Evolutionary conservation across 2,888 invertebrate species (phyloP), one percentile per base, ranked within the genome.

Genomic region (Epiblema foenella): DNA sequence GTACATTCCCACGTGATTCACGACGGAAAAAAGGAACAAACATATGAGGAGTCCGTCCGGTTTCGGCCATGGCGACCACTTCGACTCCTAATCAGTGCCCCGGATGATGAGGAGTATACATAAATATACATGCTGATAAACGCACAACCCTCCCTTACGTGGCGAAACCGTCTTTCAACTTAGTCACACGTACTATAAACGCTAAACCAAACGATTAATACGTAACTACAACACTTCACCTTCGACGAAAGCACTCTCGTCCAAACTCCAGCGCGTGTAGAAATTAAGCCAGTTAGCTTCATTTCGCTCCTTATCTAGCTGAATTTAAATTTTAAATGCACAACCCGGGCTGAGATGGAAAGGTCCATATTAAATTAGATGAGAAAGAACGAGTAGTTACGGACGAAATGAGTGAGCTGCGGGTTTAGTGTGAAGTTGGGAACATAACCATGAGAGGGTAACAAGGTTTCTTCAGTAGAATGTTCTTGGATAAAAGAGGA

Each of bases 291-390:
- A 37, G 54, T 62, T 56, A 56, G 56, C 42, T 56, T 33, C 54
- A 52, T 29, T 33, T 9, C n/a, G 42, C 37, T 18, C 11, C 52
- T 42, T 68, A 60, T 57, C 69, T 56, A 20, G 20, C 54, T 33
- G 10, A 63, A 63, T 69, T 69, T 63, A 63, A 69, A 69, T 49
- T 69, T 63, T 69, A 63, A 69, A 69, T 63, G 69, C 63, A n/a
- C 63, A 39, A 39, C 33, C 49, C 56, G 18, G 39, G 20, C 39
- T 8, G 63, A 69, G 60, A 68, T 68, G 60, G 52, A 69, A 63
- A 49, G 63, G 69, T 69, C 56, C 63, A 69, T 69, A 69, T 57
- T 69, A 69, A 57, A 69, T 56, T 57, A 69, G 69, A 49, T 7
- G 54, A 63, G 49, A 63, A 63, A 62, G 20, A 57, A 57, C 52